phyloP scores from a whole-genome alignment of 2,113 vertebrate genomes.

The Patagioenas fasciata region DNA sequence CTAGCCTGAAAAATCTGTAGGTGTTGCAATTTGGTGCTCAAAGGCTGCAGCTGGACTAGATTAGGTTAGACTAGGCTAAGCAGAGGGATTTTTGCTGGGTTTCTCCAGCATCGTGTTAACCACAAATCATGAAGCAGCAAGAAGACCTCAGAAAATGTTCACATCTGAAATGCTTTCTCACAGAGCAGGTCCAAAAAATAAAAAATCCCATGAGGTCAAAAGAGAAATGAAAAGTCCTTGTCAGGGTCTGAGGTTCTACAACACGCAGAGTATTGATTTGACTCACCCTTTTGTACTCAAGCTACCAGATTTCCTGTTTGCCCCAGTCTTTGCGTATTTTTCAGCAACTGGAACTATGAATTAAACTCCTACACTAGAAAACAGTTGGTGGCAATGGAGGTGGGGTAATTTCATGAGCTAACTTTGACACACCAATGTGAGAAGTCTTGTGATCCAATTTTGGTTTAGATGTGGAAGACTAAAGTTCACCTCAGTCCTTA shows the following conservation, averaged over 20 bases:
- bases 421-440: not conserved
- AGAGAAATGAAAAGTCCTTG: not conserved
- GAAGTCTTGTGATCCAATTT: not conserved
- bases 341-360: not conserved
- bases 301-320: slow-evolving; percentile 11
- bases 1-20: not conserved
- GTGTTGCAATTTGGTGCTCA: not conserved
- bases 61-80: not conserved
- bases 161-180: slow-evolving; percentile 2
- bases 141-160: not conserved
- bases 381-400: not conserved
- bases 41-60: not conserved
- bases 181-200: not conserved
- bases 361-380: slow-evolving; percentile 10
- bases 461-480: not conserved
- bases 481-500: slow-evolving; percentile 20
- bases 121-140: slow-evolving; percentile 27
- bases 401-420: not conserved
- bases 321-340: slow-evolving; percentile 1
- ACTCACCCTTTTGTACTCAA: not conserved
- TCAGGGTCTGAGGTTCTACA: not conserved
- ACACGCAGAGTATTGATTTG: not conserved
- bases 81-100: slow-evolving; percentile 5
- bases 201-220: slow-evolving; percentile 32
- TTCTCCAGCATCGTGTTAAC: slow-evolving; percentile 21